Base-by-base conservation (phyloP, 2,888 invertebrate genomes). In the Stratiomys singularior region DNA sequence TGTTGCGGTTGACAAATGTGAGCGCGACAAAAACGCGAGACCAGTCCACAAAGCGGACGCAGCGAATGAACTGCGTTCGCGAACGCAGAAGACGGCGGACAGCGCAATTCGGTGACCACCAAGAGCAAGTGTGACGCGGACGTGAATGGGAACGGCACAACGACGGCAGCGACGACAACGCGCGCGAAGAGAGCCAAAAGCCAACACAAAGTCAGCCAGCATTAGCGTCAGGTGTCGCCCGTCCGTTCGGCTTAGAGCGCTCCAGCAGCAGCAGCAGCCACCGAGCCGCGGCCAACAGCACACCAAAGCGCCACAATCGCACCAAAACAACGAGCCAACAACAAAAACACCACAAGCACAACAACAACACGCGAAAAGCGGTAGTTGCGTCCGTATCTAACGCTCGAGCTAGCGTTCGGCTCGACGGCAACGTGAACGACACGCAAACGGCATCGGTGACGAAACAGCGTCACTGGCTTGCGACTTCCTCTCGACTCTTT, bases 151-250 rank as follows among this genome's bases (percentile, higher is more conserved):
- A 76, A 47, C 46, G 76, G 60, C 21, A 15, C 21, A 4, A 44
- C 25, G n/a, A 25, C 60, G 44, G 60, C 44, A 21, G 23, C 60
- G 44, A 76, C 44, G 37, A 44, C 23, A 60, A 60, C 76, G 77
- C 77, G 77, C 79, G 77, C 76, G 76, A 64, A 79, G 79, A 79
- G 77, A 77, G 79, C 77, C 77, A 58, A 69, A 76, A 72, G 67
- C 47, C 58, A 78, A 66, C 66, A 66, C 66, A 66, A 66, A 66
- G 37, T 66, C 66, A 66, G 37, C n/a, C 37, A 21, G 66, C 66
- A 27, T 66, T 66, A 66, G 37, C 66, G 77, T 79, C 79, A 79
- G 79, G 79, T 79, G 79, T 79, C 79, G 79, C 77, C 79, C 79
- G 63, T 63, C 64, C 30, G 52, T 52, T 15, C 52, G 15, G 52